phyloP scores from a whole-genome alignment of 2,888 invertebrate genomes.

The Lissocephala sabroskyi region DNA sequence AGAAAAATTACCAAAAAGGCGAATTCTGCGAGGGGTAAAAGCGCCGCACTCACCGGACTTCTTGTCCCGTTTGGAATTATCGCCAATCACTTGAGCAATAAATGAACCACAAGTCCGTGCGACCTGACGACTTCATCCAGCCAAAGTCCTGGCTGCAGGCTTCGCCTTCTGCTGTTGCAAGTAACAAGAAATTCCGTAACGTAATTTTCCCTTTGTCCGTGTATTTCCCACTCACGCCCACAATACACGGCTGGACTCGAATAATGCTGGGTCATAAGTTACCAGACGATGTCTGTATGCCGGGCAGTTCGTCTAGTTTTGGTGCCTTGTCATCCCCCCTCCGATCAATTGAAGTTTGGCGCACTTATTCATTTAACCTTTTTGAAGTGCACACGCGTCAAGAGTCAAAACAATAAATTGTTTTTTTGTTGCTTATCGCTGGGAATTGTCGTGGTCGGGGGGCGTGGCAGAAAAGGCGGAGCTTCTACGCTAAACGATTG shows the following conservation, averaged over 20 bases:
- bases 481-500: slow-evolving; percentile 33
- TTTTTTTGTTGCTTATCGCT: slow-evolving; percentile 14
- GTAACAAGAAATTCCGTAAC: slow-evolving; percentile 32
- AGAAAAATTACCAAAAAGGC: too few relatives aligned
- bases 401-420: slow-evolving; percentile 44
- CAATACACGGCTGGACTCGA: too few relatives aligned
- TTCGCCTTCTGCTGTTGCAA: slow-evolving; percentile 31
- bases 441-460: neutral
- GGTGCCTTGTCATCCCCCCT: too few relatives aligned
- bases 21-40: too few relatives aligned
- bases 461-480: slow-evolving; percentile 2
- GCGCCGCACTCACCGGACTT: too few relatives aligned
- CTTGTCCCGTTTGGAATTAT: slow-evolving; percentile 75
- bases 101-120: slow-evolving; percentile 48
- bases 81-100: slow-evolving; percentile 53
- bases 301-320: slow-evolving; percentile 9
- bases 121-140: slow-evolving; percentile 16
- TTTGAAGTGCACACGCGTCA: slow-evolving; percentile 26
- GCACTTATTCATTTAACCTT: slow-evolving; percentile 38
- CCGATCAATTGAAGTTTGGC: slow-evolving; percentile 8
- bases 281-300: slow-evolving; percentile 33
- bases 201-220: too few relatives aligned
- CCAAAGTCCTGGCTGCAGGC: neutral
- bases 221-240: too few relatives aligned
- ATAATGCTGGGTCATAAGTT: slow-evolving; percentile 45